Percentiles rank a stretch among this genome's conserved stretches.
Conservation (phyloP, 2,888 invertebrate species). For the Lepetodrilus schrolli region DNA sequence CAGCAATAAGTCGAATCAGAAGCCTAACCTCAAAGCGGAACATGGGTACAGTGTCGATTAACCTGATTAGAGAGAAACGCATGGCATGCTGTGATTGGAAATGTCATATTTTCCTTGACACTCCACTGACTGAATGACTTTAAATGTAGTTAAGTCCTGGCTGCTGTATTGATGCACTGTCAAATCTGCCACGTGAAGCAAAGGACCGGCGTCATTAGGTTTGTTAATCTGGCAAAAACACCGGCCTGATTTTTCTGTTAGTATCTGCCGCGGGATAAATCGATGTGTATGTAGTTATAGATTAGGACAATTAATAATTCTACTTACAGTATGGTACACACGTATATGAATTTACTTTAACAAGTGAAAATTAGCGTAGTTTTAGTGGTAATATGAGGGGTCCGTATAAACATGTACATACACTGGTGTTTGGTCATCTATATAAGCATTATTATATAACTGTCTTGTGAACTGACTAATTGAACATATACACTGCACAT, state of each 20-base stretch:
- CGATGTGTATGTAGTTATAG: no score
- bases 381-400: no score
- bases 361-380: no score
- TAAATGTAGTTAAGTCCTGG: background rate
- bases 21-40: background rate
- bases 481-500: no score
- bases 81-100: background rate
- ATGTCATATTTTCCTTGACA: constrained; percentile 4
- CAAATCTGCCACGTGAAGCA: background rate
- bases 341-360: no score
- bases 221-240: background rate
- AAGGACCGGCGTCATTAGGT: background rate
- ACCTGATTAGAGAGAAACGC: background rate
- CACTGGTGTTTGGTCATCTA: no score
- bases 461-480: no score
- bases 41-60: background rate
- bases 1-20: background rate
- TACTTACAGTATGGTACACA: no score
- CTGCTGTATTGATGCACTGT: background rate
- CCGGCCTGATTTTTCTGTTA: background rate
- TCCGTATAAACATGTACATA: no score
- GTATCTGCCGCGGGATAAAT: background rate
- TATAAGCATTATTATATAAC: no score
- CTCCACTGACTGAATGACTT: background rate
- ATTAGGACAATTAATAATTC: no score